Evolutionary conservation across 1,140 invertebrate genomes (phyloP), one percentile per base, ranked within the genome.

Genomic region (Lordiphosa stackelbergi): DNA sequence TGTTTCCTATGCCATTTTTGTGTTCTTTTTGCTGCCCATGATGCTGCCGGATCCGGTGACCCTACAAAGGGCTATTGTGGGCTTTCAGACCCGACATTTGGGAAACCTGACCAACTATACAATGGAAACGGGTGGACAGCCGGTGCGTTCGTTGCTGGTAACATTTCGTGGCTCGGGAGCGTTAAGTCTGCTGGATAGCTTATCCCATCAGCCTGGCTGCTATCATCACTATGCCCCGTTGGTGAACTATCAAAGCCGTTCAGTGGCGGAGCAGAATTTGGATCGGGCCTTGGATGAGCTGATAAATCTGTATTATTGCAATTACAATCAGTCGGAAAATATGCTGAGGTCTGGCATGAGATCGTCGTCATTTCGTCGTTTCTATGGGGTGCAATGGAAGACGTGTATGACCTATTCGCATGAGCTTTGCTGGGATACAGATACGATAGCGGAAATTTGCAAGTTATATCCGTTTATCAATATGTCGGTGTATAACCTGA

Each of bases 401-500:
- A 58, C 47, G 1, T 84, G 78, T 10, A 5, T 45, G 13, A 48
- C 48, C 1, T 60, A 84, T 45, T 34, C 53, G 1, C 11, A 48
- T 19, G 46, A 63, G 2, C 38, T 49, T 2, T 84, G 78, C 46
- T 78, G 78, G 59, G 36, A 71, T 24, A 28, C 28, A 8, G 24
- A 68, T 2, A 62, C 40, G 0, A 28, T 84, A 43, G 34, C 78
- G 2, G 16, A 38, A 5, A 56, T 85, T 5, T 84, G 78, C 28
- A 84, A 55, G 24, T 40, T 84, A 5, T 51, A 62, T 40, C 73
- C 78, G 9, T 84, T 78, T 2, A 47, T 78, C 4, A 84, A 78
- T 45, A 84, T 84, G 79, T 63, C 72, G 0, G 73, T 84, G 5
- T 84, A 84, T 55, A 64, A 73, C 22, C 9, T 83, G 53, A 42